A percentile compares a stretch with the other conserved stretches of the same genome.
These are phyloP conservation scores for Fistularia tabacaria DNA, from an alignment of 2,797 vertebrate genomes.

Conservation along the genomic window DNA sequence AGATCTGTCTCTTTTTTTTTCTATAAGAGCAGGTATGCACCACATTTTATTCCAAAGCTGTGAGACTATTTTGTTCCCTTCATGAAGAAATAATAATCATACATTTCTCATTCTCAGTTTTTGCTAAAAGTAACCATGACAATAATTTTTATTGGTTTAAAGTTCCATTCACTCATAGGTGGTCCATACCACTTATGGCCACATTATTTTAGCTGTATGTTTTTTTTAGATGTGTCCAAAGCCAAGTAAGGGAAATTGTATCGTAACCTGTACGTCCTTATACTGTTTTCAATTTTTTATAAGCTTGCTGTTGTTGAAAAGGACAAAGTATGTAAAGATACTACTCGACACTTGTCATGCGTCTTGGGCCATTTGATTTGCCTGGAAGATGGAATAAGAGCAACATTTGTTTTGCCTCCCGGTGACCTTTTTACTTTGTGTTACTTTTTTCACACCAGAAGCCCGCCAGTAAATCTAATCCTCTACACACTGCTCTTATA, in stretches of 20 bases:
- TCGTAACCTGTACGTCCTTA: too few relatives aligned
- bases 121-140: too few relatives aligned
- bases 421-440: conserved; percentile 49
- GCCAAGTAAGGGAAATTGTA: not conserved
- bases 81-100: too few relatives aligned
- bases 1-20: too few relatives aligned
- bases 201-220: not conserved
- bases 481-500: conserved; percentile 65
- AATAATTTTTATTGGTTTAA: not conserved
- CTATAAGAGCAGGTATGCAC: too few relatives aligned
- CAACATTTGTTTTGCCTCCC: conserved; percentile 26
- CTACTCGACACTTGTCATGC: too few relatives aligned
- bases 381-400: too few relatives aligned
- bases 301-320: not conserved
- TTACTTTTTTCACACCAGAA: conserved; percentile 47
- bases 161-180: not conserved
- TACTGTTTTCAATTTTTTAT: too few relatives aligned
- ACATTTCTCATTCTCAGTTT: too few relatives aligned
- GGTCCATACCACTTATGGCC: not conserved
- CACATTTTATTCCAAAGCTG: too few relatives aligned
- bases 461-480: conserved; percentile 57
- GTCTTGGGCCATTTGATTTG: too few relatives aligned
- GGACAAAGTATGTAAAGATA: not conserved
- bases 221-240: not conserved
- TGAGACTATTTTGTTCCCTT: too few relatives aligned